Base-by-base conservation (phyloP, 2,888 invertebrate genomes). In the Scaptomyza reducta region DNA sequence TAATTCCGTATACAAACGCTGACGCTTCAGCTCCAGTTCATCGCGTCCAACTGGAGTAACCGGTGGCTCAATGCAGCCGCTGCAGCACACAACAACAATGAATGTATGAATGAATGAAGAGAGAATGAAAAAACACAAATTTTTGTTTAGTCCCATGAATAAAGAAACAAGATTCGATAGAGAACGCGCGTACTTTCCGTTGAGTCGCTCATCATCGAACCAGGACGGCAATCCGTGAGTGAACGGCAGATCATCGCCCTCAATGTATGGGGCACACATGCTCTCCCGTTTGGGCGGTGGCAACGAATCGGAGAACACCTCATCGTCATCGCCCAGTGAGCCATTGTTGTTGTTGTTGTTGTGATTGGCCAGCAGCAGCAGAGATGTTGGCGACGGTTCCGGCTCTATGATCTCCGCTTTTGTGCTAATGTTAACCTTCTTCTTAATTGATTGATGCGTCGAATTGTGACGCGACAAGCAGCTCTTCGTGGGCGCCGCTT, bases 31-130 rank as follows among this genome's bases (percentile, higher is more conserved):
- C 71, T 96, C 96, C 79, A 96, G 92, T 89, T 96, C 96, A 91
- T 96, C 96, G 63, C 95, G 94, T 57, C 96, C 96, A 46, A 96
- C 94, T 14, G 95, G 96, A 62, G 95, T 96, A 59, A 95, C 96
- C 47, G 96, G 96, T 74, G 91, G 93, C 91, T 91, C 93, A 90
- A 88, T 89, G 83, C 90, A 90, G 74, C 90, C 90, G 77, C 90
- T 69, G 61, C 40, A 63, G 42, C 35, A 22, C 5, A 54, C 61
- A 63, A 53, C 55, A 71, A 50, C 56, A 62, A 61, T 25, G 59
- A 61, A 53, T 42, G 14, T n/a, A n/a, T n/a, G n/a, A n/a, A n/a
- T n/a, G n/a, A n/a, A n/a, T n/a, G n/a, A n/a, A n/a, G 18, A 55
- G 38, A 70, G 42, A 56, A 51, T 22, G 14, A 29, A 9, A 11